phyloP scores from a whole-genome alignment of 2,888 invertebrate genomes.

The Myopa testacea region DNA sequence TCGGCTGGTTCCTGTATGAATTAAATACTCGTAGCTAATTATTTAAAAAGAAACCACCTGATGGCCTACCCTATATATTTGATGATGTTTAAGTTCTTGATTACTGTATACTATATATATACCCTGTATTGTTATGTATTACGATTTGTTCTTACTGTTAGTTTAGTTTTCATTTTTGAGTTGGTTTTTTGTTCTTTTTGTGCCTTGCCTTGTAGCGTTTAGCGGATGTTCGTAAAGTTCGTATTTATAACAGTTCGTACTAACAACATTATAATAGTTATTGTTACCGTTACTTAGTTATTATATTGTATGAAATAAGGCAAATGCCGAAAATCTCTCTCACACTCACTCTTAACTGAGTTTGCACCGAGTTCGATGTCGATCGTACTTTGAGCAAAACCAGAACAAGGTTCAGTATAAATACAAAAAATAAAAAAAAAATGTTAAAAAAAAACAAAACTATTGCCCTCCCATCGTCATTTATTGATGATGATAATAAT shows the following conservation, averaged over 20 bases:
- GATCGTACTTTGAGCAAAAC: neutral
- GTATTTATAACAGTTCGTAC: neutral
- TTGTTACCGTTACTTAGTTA: neutral
- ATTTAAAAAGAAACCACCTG: no score
- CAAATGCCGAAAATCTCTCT: neutral
- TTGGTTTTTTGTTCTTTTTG: slow-evolving; percentile 36
- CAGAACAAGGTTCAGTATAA: slow-evolving; percentile 50
- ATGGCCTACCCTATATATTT: no score
- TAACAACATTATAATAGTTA: neutral
- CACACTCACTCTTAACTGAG: neutral
- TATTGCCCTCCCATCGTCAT: neutral
- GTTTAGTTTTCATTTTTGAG: slow-evolving; percentile 1
- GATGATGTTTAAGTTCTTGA: no score
- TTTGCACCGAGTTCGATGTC: neutral
- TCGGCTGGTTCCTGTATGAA: no score
- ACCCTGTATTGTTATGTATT: neutral
- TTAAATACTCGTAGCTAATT: no score
- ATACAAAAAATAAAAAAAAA: slow-evolving; percentile 32
- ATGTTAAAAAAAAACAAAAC: neutral
- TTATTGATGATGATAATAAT: no score
- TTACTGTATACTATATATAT: slow-evolving; percentile 2
- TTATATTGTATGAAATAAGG: slow-evolving; percentile 17
- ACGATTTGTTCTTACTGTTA: slow-evolving; percentile 27
- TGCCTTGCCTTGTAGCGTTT: slow-evolving; percentile 56
- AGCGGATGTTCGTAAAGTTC: slow-evolving; percentile 40